These are phyloP conservation scores for Nothobranchius furzeri DNA, from an alignment of 2,113 vertebrate species.

Conservation along the genomic window DNA sequence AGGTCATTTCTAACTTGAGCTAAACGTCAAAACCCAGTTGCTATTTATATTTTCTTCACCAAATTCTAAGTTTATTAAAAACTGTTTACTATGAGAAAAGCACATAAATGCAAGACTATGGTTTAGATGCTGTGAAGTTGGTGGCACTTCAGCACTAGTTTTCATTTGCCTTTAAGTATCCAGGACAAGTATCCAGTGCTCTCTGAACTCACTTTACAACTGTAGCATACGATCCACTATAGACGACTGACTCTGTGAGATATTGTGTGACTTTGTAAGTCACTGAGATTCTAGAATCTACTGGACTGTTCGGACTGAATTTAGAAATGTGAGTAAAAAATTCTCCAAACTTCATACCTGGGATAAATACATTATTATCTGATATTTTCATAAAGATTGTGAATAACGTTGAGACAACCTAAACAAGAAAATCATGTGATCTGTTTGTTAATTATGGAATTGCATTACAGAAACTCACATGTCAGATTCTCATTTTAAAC, in stretches of 20 bases:
- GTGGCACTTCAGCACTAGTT: slow-evolving; percentile 33
- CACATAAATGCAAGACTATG: too few species aligned
- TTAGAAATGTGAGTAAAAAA: background rate
- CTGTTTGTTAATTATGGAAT: background rate
- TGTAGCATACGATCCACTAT: slow-evolving; percentile 8
- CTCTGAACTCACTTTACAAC: slow-evolving; percentile 24
- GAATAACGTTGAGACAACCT: background rate
- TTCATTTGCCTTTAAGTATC: slow-evolving; percentile 10
- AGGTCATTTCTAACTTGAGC: background rate
- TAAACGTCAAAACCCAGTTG: background rate
- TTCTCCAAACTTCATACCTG: too few species aligned
- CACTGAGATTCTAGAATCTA: slow-evolving; percentile 4
- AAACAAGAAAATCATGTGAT: background rate
- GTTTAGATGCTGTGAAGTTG: slow-evolving; percentile 38
- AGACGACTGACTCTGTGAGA: slow-evolving; percentile 11
- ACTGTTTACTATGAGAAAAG: slow-evolving; percentile 25
- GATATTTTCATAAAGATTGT: background rate
- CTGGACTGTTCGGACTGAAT: background rate
- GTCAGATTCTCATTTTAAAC: background rate
- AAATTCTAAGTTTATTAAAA: slow-evolving; percentile 43
- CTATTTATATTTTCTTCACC: slow-evolving; percentile 14
- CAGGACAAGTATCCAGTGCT: slow-evolving; percentile 31
- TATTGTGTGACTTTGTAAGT: slow-evolving; percentile 26
- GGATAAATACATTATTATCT: background rate
- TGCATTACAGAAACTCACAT: background rate